A percentile compares a stretch with the other conserved stretches of the same genome.
phyloP scores from a whole-genome alignment of 2,888 invertebrate species.

The Zootermopsis nevadensis region DNA sequence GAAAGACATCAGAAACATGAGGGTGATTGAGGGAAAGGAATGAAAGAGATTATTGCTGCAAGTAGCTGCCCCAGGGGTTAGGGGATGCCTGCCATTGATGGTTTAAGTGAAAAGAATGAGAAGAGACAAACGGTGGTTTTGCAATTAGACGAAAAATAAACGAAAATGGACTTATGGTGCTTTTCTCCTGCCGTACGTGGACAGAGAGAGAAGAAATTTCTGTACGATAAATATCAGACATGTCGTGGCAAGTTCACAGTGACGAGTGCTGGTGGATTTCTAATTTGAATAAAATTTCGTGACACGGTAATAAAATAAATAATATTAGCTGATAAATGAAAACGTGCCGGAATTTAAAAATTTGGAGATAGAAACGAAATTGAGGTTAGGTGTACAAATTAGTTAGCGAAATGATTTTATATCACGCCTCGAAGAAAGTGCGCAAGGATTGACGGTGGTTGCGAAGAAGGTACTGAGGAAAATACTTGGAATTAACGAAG shows the following conservation, averaged over 20 bases:
- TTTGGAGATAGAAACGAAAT: no score
- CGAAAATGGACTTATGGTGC: slow-evolving; percentile 40
- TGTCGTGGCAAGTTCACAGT: neutral
- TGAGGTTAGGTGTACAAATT: no score
- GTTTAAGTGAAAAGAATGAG: slow-evolving; percentile 43
- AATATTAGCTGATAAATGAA: no score
- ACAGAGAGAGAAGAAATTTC: slow-evolving; percentile 38
- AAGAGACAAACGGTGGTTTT: slow-evolving; percentile 29
- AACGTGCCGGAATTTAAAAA: no score
- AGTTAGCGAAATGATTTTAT: no score
- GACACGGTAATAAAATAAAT: no score
- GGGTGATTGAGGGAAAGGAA: slow-evolving; percentile 18
- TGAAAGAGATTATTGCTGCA: slow-evolving; percentile 36
- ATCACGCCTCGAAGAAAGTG: no score
- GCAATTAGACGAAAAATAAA: slow-evolving; percentile 36
- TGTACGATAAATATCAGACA: neutral
- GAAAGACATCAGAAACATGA: slow-evolving; percentile 11
- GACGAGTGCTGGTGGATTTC: no score
- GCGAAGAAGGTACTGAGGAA: no score
- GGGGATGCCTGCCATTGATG: slow-evolving; percentile 29
- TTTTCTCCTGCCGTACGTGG: slow-evolving; percentile 26
- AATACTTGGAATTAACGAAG: no score
- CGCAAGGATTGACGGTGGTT: no score
- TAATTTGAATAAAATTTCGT: no score
- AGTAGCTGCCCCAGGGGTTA: slow-evolving; percentile 7